Evolutionary conservation across 2,888 invertebrate species (phyloP).

Genomic region (Hydriomena furcata): DNA sequence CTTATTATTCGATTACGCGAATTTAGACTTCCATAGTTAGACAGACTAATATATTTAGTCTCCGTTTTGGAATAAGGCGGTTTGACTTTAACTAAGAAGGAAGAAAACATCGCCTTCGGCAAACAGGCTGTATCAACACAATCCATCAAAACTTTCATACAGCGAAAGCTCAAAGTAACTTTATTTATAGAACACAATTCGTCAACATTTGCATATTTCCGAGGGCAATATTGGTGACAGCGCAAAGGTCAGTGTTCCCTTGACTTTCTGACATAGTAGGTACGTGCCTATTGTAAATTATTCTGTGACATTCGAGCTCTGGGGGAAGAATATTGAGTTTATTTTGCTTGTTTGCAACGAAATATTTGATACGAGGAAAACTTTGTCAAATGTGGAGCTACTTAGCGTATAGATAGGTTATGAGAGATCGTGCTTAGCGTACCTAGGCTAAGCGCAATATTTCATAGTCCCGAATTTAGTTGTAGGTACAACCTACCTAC

Average conservation of each 20-base stretch:
- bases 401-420: neutral
- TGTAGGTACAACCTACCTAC: no score
- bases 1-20: no score
- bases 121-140: neutral
- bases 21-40: no score
- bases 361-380: conserved; percentile 14
- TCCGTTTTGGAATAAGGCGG: no score
- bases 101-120: no score
- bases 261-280: conserved; percentile 59
- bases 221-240: conserved; percentile 48
- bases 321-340: conserved; percentile 46
- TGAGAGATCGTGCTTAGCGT: neutral
- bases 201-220: conserved; percentile 59
- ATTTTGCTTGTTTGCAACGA: conserved; percentile 29
- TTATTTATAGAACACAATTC: conserved; percentile 51
- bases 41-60: no score
- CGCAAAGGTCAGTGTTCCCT: conserved; percentile 61
- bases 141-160: conserved; percentile 5
- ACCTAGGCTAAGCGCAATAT: neutral
- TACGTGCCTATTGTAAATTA: conserved; percentile 4
- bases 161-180: conserved; percentile 14
- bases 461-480: neutral
- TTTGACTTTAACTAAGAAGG: no score
- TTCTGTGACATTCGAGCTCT: conserved; percentile 22
- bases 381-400: conserved; percentile 20